Evolutionary conservation across 2,888 invertebrate genomes (phyloP).

Genomic region (Stenodera caucasica): DNA sequence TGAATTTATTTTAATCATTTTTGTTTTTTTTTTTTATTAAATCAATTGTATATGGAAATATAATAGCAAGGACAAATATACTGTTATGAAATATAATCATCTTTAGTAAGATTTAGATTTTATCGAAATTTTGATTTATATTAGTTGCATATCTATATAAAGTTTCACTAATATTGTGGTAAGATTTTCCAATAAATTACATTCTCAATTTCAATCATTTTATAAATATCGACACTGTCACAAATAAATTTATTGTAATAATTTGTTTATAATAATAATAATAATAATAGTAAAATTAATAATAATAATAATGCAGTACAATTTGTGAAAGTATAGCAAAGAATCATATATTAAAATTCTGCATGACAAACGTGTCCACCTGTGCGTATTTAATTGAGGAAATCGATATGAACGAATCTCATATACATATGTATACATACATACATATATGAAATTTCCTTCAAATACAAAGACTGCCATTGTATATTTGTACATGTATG

Average conservation of each 20-base stretch:
- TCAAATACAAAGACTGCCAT: neutral
- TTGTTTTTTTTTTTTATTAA: neutral
- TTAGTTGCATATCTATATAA: neutral
- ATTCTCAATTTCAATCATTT: slow-evolving; percentile 19
- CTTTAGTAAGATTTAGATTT: neutral
- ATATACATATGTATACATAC: neutral
- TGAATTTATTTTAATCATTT: neutral
- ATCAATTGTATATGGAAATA: neutral
- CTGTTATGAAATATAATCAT: neutral
- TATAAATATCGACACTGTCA: slow-evolving; percentile 24
- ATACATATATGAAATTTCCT: neutral
- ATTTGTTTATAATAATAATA: neutral
- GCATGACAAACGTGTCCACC: slow-evolving; percentile 5
- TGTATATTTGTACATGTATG: neutral
- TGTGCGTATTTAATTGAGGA: slow-evolving; percentile 6
- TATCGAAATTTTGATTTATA: no score
- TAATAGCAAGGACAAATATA: neutral
- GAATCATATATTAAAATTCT: neutral
- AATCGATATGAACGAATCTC: slow-evolving; percentile 1
- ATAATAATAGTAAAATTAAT: no score
- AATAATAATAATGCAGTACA: neutral
- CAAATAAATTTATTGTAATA: slow-evolving; percentile 22
- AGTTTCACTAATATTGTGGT: neutral
- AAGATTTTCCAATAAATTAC: neutral
- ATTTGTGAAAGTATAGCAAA: neutral